These are phyloP conservation scores for Anastrepha obliqua DNA, from an alignment of 1,140 invertebrate genomes.

Conservation along the genomic window DNA sequence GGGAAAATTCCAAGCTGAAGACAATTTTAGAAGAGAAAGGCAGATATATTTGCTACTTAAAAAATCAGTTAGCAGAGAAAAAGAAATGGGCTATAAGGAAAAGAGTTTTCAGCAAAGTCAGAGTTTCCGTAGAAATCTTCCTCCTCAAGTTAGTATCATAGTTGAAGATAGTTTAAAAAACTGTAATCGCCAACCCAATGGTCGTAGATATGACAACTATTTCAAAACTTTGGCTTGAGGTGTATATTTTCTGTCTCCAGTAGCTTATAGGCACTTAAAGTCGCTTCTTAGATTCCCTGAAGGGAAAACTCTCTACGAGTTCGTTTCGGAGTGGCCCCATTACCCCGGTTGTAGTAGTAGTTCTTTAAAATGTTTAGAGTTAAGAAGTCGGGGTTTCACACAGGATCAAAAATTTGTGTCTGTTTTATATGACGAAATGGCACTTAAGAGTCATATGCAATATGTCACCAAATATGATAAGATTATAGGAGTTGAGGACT, in stretches of 20 bases:
- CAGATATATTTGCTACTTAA: neutral
- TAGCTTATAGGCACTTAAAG: constrained; percentile 2
- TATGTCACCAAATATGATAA: neutral
- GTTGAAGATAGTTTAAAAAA: neutral
- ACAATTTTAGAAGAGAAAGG: neutral
- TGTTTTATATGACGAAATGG: constrained; percentile 10
- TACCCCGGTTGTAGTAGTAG: neutral
- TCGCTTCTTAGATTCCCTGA: neutral
- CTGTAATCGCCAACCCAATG: no score
- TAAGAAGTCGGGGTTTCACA: neutral
- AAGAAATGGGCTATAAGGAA: neutral
- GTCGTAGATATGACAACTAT: neutral
- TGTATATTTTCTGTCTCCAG: neutral
- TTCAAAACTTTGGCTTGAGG: constrained; percentile 1
- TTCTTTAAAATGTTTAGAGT: neutral
- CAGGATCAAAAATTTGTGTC: neutral
- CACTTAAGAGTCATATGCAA: neutral
- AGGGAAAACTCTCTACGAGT: neutral
- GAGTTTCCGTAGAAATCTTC: neutral
- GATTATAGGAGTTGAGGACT: constrained; percentile 35
- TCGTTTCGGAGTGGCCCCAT: constrained; percentile 11
- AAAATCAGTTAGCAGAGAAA: neutral
- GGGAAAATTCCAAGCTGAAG: neutral
- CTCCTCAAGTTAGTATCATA: neutral
- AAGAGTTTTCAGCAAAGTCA: neutral